Base-by-base conservation (phyloP, 1,140 invertebrate genomes). In the Platyscapa corneri region DNA sequence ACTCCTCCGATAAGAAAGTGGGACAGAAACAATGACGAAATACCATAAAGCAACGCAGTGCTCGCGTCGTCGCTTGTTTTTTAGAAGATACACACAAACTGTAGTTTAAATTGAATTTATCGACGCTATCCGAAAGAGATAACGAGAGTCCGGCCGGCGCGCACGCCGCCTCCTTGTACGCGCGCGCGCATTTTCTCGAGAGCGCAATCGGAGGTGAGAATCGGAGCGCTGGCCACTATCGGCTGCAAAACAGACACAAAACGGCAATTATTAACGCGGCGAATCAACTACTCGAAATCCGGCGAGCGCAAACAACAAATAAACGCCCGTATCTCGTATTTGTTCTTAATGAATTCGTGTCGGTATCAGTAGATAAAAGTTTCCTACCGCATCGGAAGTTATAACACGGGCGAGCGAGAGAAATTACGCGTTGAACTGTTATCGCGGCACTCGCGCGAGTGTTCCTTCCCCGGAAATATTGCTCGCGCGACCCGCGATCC, bases 51-150 rank as follows among this genome's bases (percentile, higher is more conserved):
- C 8, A 56, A 79, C 77, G 70, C n/a, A n/a, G n/a, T n/a, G n/a
- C n/a, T n/a, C n/a, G 64, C 32, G 37, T 42, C 27, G 65, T 39
- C 64, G 56, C 23, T 46, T 64, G 49, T 27, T 16, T 39, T 60
- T 70, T 34, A 64, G 49, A 81, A 70, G 60, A 81, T 70, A 70
- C 64, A 18, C 27, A 20, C 23, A 23, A 27, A 56, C 6, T n/a
- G 56, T 70, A 42, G n/a, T 27, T 81, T 67, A 67, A 70, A 81
- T 70, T 81, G 39, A 70, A 67, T 67, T 67, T 81, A 18, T 49
- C 10, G 53, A 76, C 20, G 42, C 53, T 76, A 49, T 76, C 39
- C 12, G 27, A 30, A 32, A 20, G 5, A 76, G 46, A 49, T 76
- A 76, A 76, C 27, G 49, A 42, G 12, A 76, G 46, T 76, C 23